Percentiles rank a stretch among this genome's conserved stretches.
Conservation (phyloP, 2,797 vertebrate species). For the Siniperca undulata region DNA sequence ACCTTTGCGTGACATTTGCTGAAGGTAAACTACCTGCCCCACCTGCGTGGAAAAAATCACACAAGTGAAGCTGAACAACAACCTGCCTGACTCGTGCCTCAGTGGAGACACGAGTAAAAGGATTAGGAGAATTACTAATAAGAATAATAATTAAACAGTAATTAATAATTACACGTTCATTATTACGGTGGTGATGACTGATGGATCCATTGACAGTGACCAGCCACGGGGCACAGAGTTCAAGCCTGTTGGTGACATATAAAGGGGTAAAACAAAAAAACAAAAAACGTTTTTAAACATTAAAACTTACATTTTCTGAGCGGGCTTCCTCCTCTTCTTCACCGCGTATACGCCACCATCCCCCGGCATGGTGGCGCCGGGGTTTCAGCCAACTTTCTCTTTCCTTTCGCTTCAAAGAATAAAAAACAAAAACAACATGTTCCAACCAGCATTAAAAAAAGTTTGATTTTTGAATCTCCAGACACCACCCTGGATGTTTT, state of each 20-base stretch:
- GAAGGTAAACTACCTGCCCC: conserved; percentile 12
- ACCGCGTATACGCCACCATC: conserved; percentile 50
- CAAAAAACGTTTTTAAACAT: neutral
- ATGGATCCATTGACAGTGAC: neutral
- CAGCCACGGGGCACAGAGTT: neutral
- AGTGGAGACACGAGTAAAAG: neutral
- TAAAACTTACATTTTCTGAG: conserved; percentile 56
- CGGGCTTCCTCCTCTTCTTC: conserved; percentile 72
- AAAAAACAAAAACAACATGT: neutral
- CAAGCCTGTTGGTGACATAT: conserved; percentile 2
- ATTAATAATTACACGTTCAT: neutral
- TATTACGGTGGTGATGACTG: neutral
- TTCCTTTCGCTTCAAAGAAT: neutral
- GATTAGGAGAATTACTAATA: too few relatives aligned
- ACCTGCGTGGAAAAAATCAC: neutral
- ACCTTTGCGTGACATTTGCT: neutral
- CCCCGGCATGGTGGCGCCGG: conserved; percentile 54
- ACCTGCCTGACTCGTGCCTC: neutral
- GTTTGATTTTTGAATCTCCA: neutral
- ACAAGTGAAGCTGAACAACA: neutral
- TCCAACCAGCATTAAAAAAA: neutral
- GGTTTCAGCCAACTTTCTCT: neutral
- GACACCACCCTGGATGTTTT: conserved; percentile 6
- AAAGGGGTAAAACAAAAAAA: too few relatives aligned
- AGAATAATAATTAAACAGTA: too few relatives aligned